Evolutionary conservation across 2,888 invertebrate genomes (phyloP).

Genomic region (Eupithecia subumbrata): DNA sequence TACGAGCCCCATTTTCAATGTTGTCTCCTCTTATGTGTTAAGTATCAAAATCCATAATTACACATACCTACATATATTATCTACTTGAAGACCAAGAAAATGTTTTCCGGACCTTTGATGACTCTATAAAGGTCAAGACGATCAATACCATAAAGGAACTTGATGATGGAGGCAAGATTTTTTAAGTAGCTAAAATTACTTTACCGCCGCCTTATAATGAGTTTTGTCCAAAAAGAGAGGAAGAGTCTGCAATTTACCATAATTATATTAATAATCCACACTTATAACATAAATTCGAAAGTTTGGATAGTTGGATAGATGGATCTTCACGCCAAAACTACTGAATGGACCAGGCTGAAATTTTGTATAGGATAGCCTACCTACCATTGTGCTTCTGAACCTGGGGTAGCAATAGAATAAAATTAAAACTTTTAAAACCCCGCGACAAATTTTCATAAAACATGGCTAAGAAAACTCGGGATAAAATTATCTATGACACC

Average conservation of each 20-base stretch:
- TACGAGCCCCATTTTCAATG: too few species aligned
- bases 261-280: background rate
- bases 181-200: background rate
- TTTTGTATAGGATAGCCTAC: background rate
- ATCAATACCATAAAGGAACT: background rate
- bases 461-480: too few species aligned
- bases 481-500: too few species aligned
- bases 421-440: too few species aligned
- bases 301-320: background rate
- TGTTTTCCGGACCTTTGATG: constrained; percentile 1
- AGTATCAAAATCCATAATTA: background rate
- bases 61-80: background rate
- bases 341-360: background rate
- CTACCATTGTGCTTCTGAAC: background rate
- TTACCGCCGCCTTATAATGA: background rate
- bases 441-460: too few species aligned
- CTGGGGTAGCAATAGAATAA: too few species aligned
- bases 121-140: background rate
- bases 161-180: background rate
- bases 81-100: background rate
- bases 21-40: too few species aligned
- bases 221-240: background rate
- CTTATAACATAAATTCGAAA: background rate
- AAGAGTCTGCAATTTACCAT: background rate
- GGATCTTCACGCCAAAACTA: too few species aligned